Percentiles rank a stretch among this genome's conserved stretches.
Evolutionary conservation across 2,888 invertebrate species (phyloP).

Genomic region (Cephus runcator): DNA sequence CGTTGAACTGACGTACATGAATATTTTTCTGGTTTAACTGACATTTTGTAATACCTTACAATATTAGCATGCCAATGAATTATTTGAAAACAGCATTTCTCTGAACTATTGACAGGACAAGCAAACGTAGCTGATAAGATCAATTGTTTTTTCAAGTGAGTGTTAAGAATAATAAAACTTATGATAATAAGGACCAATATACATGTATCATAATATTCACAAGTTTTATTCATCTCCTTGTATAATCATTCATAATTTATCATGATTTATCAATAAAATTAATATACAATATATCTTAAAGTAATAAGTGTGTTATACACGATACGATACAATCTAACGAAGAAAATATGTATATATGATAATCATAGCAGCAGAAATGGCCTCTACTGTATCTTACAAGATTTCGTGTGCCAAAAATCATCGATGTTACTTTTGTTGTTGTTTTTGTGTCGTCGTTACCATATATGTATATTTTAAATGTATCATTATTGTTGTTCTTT

Average conservation of each 20-base stretch:
- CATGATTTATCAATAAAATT: slow-evolving; percentile 62
- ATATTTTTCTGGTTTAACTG: background rate
- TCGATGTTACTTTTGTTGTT: slow-evolving; percentile 21
- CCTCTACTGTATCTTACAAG: slow-evolving; percentile 63
- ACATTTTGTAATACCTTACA: background rate
- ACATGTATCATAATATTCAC: slow-evolving; percentile 21
- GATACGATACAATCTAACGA: slow-evolving; percentile 55
- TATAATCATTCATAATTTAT: slow-evolving; percentile 61
- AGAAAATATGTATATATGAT: slow-evolving; percentile 53
- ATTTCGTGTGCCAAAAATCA: slow-evolving; percentile 56
- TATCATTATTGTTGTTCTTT: slow-evolving; percentile 43
- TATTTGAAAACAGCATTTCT: background rate
- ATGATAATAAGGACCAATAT: slow-evolving; percentile 17
- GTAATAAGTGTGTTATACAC: slow-evolving; percentile 59
- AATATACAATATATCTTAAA: slow-evolving; percentile 63
- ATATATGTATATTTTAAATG: slow-evolving; percentile 37
- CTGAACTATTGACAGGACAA: background rate
- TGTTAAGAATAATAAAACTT: slow-evolving; percentile 15
- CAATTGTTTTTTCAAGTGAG: background rate
- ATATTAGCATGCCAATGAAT: background rate
- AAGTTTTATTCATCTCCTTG: slow-evolving; percentile 39
- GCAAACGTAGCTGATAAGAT: background rate
- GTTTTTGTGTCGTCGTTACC: slow-evolving; percentile 15
- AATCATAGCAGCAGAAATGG: slow-evolving; percentile 63
- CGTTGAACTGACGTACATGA: background rate